Base-by-base conservation (phyloP, 1,140 invertebrate species). In the Panulirus ornatus region DNA sequence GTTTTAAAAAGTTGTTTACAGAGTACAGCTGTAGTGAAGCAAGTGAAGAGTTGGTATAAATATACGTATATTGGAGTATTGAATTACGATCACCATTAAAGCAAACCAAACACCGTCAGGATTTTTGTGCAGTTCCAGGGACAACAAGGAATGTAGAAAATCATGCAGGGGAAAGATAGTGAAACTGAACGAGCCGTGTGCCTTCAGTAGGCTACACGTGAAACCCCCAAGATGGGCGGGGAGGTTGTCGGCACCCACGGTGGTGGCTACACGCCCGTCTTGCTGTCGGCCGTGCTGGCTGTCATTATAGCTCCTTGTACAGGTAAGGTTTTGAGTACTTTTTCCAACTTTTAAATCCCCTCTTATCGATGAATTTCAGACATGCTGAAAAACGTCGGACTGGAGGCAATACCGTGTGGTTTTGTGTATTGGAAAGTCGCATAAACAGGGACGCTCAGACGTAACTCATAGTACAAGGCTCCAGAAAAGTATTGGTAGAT, bases 281-380 rank as follows among this genome's bases (percentile, higher is more conserved):
- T 81, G 78, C 47, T 81, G 78, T 51, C 78, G 47, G 47, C 51
- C 78, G 47, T 81, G 47, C 78, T 81, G 78, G 78, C 78, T 47
- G 0, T 81, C 42, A 5, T 58, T 47, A 36, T 38, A 30, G 27
- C 78, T 66, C 58, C 58, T 5, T 66, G 58, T 66, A 66, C 58
- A 66, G 58, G 58, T 66, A 66, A 66, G 58, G n/a, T 6, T 27
- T 58, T 27, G 16, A 66, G n/a, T n/a, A n/a, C n/a, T n/a, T n/a
- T n/a, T n/a, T n/a, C n/a, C n/a, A n/a, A n/a, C n/a, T n/a, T n/a
- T n/a, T n/a, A n/a, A n/a, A n/a, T n/a, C n/a, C n/a, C n/a, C n/a
- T n/a, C n/a, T n/a, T n/a, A n/a, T n/a, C n/a, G n/a, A n/a, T n/a
- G n/a, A n/a, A n/a, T n/a, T n/a, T n/a, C n/a, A n/a, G n/a, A n/a